Conservation (phyloP, 2,113 vertebrate species). For the Bos javanicus region DNA sequence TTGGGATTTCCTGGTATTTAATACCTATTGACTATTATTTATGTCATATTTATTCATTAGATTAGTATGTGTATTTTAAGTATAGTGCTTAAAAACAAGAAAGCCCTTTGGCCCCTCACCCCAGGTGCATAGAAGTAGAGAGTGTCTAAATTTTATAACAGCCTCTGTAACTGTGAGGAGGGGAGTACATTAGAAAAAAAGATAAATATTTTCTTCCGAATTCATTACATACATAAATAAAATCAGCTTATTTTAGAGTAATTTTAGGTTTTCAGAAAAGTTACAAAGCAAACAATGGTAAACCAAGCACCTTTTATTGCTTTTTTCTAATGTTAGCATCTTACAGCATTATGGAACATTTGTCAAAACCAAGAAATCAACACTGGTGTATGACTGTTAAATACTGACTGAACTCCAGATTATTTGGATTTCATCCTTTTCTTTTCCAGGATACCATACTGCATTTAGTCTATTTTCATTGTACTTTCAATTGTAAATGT, state of each 20-base stretch:
- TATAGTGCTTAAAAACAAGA: neutral
- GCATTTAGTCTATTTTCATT: neutral
- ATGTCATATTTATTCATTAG: neutral
- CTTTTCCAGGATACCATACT: neutral
- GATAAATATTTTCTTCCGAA: neutral
- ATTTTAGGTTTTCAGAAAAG: neutral
- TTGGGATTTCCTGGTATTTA: neutral
- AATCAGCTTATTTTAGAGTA: neutral
- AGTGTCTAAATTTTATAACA: neutral
- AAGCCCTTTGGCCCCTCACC: neutral
- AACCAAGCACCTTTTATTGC: neutral
- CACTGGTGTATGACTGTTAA: neutral
- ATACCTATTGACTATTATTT: neutral
- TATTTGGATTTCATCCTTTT: neutral
- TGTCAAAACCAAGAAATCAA: conserved; percentile 2
- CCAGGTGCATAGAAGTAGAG: neutral
- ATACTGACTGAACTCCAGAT: neutral
- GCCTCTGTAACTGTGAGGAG: neutral
- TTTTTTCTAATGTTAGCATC: neutral
- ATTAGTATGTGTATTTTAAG: neutral
- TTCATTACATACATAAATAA: neutral
- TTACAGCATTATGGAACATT: neutral
- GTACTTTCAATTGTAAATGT: neutral
- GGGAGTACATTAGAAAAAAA: neutral
- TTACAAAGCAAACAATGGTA: neutral